A percentile compares a stretch with the other conserved stretches of the same genome.
These are phyloP conservation scores for Poecilia velifera DNA, from an alignment of 2,797 vertebrate species.

Conservation along the genomic window DNA sequence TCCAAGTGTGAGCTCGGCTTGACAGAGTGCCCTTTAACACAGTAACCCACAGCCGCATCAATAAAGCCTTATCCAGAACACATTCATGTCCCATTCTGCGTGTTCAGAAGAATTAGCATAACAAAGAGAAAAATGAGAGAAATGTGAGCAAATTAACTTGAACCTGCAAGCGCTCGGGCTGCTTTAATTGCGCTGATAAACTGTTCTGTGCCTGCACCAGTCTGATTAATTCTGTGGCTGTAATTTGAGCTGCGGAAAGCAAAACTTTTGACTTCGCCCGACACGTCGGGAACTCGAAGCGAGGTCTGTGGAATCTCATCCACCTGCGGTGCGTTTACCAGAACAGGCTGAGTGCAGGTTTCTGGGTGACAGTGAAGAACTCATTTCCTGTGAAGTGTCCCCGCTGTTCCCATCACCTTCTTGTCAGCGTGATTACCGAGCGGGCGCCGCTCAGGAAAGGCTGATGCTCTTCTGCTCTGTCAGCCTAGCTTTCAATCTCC, in stretches of 20 bases:
- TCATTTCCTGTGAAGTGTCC: constrained; percentile 52
- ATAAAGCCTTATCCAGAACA: constrained; percentile 19
- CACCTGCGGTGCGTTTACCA: constrained; percentile 13
- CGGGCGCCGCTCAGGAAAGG: constrained; percentile 39
- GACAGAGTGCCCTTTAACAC: constrained; percentile 16
- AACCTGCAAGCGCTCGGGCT: constrained; percentile 21
- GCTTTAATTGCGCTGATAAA: constrained; percentile 37
- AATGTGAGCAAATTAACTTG: constrained; percentile 35
- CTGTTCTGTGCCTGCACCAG: background rate
- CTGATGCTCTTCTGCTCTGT: constrained; percentile 14
- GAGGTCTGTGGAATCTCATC: constrained; percentile 13
- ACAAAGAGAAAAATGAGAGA: constrained; percentile 28
- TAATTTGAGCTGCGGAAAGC: constrained; percentile 7
- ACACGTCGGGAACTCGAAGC: constrained; percentile 10
- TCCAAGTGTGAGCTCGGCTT: background rate
- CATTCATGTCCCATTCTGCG: constrained; percentile 3
- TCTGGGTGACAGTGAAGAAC: constrained; percentile 38
- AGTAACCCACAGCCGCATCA: constrained; percentile 25
- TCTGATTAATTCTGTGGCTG: constrained; percentile 14
- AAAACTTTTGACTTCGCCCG: constrained; percentile 9
- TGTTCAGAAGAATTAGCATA: constrained; percentile 32
- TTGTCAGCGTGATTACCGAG: constrained; percentile 61
- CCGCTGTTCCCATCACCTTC: constrained; percentile 58
- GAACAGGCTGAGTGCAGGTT: constrained; percentile 28
- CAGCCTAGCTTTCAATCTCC: constrained; percentile 14